Evolutionary conservation across 2,888 invertebrate species (phyloP).

Genomic region (Microplitis manilae): DNA sequence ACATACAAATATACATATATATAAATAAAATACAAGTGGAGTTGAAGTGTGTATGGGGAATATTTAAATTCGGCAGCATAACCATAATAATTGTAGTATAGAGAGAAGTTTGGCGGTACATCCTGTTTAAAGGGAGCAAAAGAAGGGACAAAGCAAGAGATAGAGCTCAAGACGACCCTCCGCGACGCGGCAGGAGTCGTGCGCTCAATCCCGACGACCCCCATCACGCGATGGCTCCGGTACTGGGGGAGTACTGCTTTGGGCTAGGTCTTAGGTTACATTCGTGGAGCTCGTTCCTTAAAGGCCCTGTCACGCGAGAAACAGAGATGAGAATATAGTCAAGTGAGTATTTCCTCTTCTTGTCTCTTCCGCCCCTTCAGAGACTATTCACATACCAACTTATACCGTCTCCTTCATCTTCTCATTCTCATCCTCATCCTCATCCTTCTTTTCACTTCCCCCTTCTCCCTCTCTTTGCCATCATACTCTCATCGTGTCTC

Average conservation of each 20-base stretch:
- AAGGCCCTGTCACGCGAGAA: constrained; percentile 55
- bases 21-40: not conserved
- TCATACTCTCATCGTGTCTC: constrained; percentile 31
- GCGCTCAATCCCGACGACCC: constrained; percentile 50
- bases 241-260: constrained; percentile 30
- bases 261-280: constrained; percentile 50
- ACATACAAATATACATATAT: not conserved
- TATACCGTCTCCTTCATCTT: not conserved
- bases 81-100: constrained; percentile 13
- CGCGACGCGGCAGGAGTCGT: constrained; percentile 44
- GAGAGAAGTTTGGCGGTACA: constrained; percentile 11
- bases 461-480: constrained; percentile 10
- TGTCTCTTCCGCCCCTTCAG: constrained; percentile 25
- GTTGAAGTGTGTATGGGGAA: constrained; percentile 16
- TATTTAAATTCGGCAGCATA: constrained; percentile 30
- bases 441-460: constrained; percentile 27
- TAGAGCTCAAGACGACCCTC: constrained; percentile 40
- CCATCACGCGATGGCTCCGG: constrained; percentile 49
- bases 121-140: constrained; percentile 19
- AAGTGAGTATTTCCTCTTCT: constrained; percentile 22
- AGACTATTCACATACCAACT: constrained; percentile 27
- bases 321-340: constrained; percentile 25
- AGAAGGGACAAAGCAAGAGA: not conserved
- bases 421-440: not conserved
- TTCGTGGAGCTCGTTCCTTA: constrained; percentile 53